Evolutionary conservation across 2,113 vertebrate genomes (phyloP).

Genomic region (Muscicapa adusta): DNA sequence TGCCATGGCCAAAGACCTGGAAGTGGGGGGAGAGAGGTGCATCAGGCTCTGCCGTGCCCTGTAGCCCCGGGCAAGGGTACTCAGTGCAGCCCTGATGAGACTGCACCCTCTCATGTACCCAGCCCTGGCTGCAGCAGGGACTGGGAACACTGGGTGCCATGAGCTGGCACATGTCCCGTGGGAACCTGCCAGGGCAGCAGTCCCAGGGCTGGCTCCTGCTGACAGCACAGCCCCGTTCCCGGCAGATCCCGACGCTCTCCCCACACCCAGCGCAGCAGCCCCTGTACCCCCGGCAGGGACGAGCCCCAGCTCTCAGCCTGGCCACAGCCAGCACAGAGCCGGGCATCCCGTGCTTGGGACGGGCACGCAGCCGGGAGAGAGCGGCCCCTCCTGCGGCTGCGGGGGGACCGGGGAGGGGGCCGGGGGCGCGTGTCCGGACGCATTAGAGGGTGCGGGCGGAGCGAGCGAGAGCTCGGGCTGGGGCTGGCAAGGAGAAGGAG

Average conservation of each 20-base stretch:
- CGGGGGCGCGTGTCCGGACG: background rate
- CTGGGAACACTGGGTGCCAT: accelerated
- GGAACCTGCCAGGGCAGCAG: background rate
- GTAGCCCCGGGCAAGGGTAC: background rate
- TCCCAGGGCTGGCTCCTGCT: background rate
- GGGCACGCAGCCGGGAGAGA: accelerated
- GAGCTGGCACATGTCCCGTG: background rate
- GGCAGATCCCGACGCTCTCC: accelerated
- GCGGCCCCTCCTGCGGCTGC: background rate
- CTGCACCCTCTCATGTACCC: accelerated
- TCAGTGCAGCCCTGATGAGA: accelerated
- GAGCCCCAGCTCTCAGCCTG: background rate
- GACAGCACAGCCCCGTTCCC: background rate
- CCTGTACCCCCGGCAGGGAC: background rate
- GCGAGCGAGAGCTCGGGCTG: background rate
- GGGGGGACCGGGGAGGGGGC: background rate
- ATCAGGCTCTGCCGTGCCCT: accelerated
- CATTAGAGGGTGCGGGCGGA: background rate
- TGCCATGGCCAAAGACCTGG: slow-evolving; percentile 95
- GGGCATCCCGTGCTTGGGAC: accelerated
- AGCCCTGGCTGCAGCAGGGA: background rate
- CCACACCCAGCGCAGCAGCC: background rate
- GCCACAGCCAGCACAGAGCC: accelerated
- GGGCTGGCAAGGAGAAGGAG: slow-evolving; percentile 20
- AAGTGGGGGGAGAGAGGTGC: accelerated